phyloP scores from a whole-genome alignment of 2,113 vertebrate genomes.

The Grantiella picta region DNA sequence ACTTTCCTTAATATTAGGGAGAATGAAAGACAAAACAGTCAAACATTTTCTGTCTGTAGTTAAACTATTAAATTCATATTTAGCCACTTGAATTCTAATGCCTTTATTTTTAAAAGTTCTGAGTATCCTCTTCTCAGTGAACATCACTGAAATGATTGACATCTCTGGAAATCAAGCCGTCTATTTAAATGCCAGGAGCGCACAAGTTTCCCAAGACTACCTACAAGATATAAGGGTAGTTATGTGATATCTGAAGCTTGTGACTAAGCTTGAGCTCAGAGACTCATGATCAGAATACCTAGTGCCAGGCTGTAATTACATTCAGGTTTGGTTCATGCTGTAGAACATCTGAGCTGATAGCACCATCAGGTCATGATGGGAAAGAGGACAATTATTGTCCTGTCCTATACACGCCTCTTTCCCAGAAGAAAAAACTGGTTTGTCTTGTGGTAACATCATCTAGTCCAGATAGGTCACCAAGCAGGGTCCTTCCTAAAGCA shows the following conservation, averaged over 20 bases:
- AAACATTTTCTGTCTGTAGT: neutral
- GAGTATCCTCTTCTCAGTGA: neutral
- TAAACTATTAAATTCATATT: neutral
- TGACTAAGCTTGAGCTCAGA: neutral
- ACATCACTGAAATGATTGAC: neutral
- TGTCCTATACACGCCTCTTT: neutral
- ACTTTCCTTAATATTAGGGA: neutral
- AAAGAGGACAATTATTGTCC: neutral
- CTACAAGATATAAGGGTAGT: neutral
- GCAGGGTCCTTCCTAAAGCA: neutral
- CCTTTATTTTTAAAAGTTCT: neutral
- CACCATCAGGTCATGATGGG: neutral
- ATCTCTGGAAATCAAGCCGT: neutral
- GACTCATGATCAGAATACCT: neutral
- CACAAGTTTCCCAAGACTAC: neutral
- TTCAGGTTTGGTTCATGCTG: neutral
- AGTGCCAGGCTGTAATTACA: neutral
- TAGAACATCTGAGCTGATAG: neutral
- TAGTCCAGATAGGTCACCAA: neutral
- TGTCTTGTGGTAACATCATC: neutral
- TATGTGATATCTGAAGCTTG: neutral
- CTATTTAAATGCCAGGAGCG: neutral
- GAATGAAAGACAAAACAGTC: neutral
- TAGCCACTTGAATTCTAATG: neutral
- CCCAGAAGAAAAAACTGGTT: neutral